Evolutionary conservation across 2,888 invertebrate genomes (phyloP), one percentile per base, ranked within the genome.

Genomic region (Parnassius mnemosyne): DNA sequence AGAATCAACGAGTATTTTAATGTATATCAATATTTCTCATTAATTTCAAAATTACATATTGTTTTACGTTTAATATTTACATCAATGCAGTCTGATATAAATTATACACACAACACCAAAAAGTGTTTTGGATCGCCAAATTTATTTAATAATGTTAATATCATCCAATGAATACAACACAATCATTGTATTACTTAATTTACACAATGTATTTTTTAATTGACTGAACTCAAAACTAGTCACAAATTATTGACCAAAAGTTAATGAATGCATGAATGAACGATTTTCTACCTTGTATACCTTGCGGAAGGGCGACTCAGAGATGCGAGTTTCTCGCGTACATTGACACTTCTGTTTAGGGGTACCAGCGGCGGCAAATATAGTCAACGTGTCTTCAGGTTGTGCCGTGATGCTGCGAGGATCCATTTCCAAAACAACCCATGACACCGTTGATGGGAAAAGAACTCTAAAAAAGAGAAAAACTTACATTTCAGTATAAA

Each of bases 341-440:
- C 85, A 87, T 64, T 84, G 86, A 65, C 90, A 90, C 11, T 80
- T 77, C 59, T 82, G 83, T 49, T 78, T 80, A 0, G 89, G 89
- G 0, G 80, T 79, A 2, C 89, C 89, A 7, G 86, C 87, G 42
- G 83, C 84, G 1, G 88, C 89, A 73, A 83, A 92, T 10, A 97
- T 89, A 57, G 96, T 94, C 10, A 97, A 84, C 13, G 95, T 95
- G 87, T 99, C 99, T 87, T 99, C 99, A 0, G 96, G 94, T 86
- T 98, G 99, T 1, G 96, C 96, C 0, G 98, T 98, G 58, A 97
- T 95, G 83, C 98, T 98, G 65, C 96, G 94, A 0, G 96, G 93
- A 80, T 98, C 98, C 88, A 99, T 98, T 87, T 99, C 98, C 7
- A 99, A 87, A 12, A 96, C 96, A 78, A 99, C 92, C 97, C 98